Base-by-base conservation (phyloP, 2,797 vertebrate genomes). In the Gobionotothen gibberifrons region DNA sequence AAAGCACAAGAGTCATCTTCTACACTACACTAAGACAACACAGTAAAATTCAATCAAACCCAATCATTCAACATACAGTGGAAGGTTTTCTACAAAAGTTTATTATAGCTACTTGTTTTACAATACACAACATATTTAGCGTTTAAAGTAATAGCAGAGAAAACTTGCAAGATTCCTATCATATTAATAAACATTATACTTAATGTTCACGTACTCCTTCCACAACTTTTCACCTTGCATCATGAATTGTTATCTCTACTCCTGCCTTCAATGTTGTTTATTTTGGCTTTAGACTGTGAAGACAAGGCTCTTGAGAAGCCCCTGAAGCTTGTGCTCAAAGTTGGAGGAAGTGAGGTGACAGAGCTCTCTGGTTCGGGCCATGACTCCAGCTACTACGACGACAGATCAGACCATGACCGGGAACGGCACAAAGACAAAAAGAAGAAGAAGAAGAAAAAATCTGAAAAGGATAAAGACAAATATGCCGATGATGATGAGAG, bases 381-480 rank as follows among this genome's bases (percentile, higher is more conserved):
- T 17, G 98, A 99, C 90, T 99, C 98, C 56, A 98, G 97, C 76
- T 98, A 97, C 91, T 98, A 98, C 0, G 98, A 99, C 8, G 98
- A 99, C 74, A 91, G 97, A 51, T 99, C 98, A 7, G 98, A 99
- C 90, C 97, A 97, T 0, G 97, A 99, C 74, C 94, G 97, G 56
- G 97, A 99, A 72, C 93, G 97, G 0, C 98, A 99, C 90, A 97
- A 95, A 83, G 98, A 99, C 26, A 99, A 99, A 56, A 99, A 99
- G 82, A 99, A 99, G 71, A 99, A 99, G 26, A 99, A 99, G 79
- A 99, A 99, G 75, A 99, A 99, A 16, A 99, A 99, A 76, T 95
- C 97, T 0, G 97, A 99, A 69, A 98, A 98, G 70, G 97, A 98
- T 36, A 98, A 97, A 90, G 96, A 97, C 84, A 98, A 98, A 46